Base-by-base conservation (phyloP, 1,140 invertebrate genomes). In the Leptopilina boulardi region DNA sequence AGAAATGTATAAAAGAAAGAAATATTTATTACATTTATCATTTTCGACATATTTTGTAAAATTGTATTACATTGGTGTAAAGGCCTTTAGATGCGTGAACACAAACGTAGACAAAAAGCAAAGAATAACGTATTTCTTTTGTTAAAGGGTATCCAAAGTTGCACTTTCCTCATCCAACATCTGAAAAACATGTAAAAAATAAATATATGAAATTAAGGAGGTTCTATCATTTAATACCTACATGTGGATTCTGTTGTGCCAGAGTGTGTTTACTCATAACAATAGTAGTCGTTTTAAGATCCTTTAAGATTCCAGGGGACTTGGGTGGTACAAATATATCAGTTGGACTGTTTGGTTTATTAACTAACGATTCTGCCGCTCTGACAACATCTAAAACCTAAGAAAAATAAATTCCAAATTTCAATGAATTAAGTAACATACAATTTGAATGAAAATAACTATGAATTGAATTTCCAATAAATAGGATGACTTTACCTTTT, bases 201-300 rank as follows among this genome's bases (percentile, higher is more conserved):
- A 34, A 34, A 6, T 34, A 34, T 34, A 3, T 2, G 30, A 34
- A 3, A 34, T 34, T 34, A 34, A 34, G 2, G 30, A 34, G 6
- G 6, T 34, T 34, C 6, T 34, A 34, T 34, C 30, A 34, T 34
- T 71, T 79, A 75, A 26, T 72, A 93, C 93, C 93, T 89, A 93
- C 93, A 83, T 92, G 91, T 75, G 91, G 91, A 83, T 91, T 90
- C 84, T 94, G 93, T 72, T 93, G 92, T 76, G 93, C 93, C 75
- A 97, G 91, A 42, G 96, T 97, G 88, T 98, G 97, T 91, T 97
- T 97, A 89, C 95, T 97, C 96, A 98, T 97, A 19, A 97, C 96
- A 82, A 98, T 95, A n/a, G 96, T 98, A 54, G 96, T 98, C 44
- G 96, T 98, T 92, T 97, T 97, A 83, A 95, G 93, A 80, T 96